Evolutionary conservation across 2,888 invertebrate species (phyloP), one percentile per base, ranked within the genome.

Genomic region (Piscicola geometra): DNA sequence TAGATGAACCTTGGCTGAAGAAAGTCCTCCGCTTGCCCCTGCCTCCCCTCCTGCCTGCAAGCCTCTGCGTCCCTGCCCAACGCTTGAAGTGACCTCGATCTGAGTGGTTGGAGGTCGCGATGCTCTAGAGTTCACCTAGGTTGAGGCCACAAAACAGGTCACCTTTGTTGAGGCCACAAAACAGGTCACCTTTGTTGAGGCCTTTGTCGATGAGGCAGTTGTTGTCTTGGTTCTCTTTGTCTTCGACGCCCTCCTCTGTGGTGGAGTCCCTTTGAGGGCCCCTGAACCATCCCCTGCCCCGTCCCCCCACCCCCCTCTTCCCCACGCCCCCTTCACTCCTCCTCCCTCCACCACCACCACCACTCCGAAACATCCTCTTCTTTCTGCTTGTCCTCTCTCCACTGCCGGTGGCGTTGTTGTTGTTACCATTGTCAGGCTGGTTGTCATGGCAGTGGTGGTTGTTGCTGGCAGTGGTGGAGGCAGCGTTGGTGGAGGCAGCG

Each of bases 341-440:
- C 41, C 75, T 67, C 71, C 32, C 80, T 77, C 36, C 80, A 76
- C 56, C 80, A 79, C 85, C 86, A 84, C 85, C 86, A 84, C 75
- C 81, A 28, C 77, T 33, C 1, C 76, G 21, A 3, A 56, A 15
- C 25, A 25, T 18, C n/a, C 60, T 18, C n/a, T 56, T 30, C 28
- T 15, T 36, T 28, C 80, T 81, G 84, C 86, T 85, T 85, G 86
- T 84, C 56, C 81, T 56, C 30, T 64, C 77, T 21, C 71, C 71
- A 28, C 25, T 73, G 35, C 47, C 30, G 36, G 60, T 52, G 71
- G 32, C 41, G 69, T 36, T 32, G 52, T 41, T 68, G 21, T 32
- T 9, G n/a, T 47, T 21, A 2, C 21, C 21, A n/a, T n/a, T n/a
- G n/a, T n/a, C n/a, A 15, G n/a, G 12, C 1, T 25, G n/a, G 33